Conservation (phyloP, 2,113 vertebrate species). For the Zosterops hypoxanthus region DNA sequence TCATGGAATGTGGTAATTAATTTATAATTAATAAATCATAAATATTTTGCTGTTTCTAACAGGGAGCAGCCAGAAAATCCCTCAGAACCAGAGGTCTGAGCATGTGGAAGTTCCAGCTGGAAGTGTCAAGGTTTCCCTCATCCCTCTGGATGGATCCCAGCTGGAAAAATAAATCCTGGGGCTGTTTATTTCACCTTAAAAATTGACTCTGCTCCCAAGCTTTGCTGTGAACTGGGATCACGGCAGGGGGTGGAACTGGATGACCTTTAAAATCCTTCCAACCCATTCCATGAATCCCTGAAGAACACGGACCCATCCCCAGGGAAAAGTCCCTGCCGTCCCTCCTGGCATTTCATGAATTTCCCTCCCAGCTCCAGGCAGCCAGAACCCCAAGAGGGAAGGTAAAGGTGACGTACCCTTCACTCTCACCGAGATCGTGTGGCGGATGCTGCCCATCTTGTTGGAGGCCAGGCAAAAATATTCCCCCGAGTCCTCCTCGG, state of each 20-base stretch:
- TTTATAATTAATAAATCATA: neutral
- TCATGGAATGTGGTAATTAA: neutral
- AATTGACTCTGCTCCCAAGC: neutral
- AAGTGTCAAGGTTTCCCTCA: neutral
- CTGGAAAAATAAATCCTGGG: neutral
- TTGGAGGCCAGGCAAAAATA: slow-evolving; percentile 95
- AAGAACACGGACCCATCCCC: neutral
- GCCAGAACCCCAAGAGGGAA: neutral
- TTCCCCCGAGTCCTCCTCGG: slow-evolving; percentile 92
- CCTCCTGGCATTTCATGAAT: neutral
- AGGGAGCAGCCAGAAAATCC: neutral
- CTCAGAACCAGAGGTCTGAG: neutral
- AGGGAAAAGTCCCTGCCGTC: neutral
- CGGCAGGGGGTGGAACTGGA: neutral
- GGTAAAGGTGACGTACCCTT: slow-evolving; percentile 87
- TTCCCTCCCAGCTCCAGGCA: neutral
- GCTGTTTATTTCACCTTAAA: neutral
- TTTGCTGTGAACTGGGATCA: neutral
- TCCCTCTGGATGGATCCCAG: neutral
- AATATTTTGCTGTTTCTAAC: neutral
- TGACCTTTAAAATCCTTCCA: neutral
- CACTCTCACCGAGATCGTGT: slow-evolving; percentile 93
- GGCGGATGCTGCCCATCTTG: slow-evolving; percentile 91
- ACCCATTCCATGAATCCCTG: neutral
- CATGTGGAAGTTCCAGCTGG: neutral